These are phyloP conservation scores for Rhabdomys pumilio DNA, from an alignment of 2,797 vertebrate species.

Conservation along the genomic window DNA sequence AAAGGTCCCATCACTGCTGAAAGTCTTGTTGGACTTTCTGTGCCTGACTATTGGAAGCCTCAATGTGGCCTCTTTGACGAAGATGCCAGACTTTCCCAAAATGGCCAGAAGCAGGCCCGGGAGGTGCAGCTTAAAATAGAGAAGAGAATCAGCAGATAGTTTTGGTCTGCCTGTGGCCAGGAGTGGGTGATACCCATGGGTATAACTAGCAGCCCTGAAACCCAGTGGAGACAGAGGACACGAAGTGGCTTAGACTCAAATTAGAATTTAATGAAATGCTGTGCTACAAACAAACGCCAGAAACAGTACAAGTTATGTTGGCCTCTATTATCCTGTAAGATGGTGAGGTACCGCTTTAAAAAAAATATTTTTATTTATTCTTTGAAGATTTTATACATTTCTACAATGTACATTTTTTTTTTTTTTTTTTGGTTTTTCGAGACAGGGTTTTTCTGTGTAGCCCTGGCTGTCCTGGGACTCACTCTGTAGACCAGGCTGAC, in stretches of 20 bases:
- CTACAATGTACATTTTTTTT: background rate
- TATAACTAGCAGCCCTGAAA: constrained; percentile 15
- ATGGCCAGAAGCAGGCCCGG: constrained; percentile 59
- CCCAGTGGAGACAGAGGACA: background rate
- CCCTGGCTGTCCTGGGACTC: no score
- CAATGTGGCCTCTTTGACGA: background rate
- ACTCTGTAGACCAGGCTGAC: no score
- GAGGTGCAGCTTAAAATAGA: constrained; percentile 76
- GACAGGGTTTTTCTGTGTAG: no score
- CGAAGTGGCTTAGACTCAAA: background rate
- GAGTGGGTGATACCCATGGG: constrained; percentile 34
- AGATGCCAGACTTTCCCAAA: constrained; percentile 60
- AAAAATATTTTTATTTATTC: background rate
- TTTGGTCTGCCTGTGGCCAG: constrained; percentile 56
- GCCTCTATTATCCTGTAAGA: background rate
- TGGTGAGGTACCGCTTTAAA: background rate
- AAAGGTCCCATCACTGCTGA: background rate
- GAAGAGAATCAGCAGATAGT: background rate
- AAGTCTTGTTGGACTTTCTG: background rate
- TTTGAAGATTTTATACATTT: background rate
- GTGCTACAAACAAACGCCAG: background rate
- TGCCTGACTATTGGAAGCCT: background rate
- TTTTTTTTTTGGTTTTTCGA: no score
- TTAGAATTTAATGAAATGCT: background rate
- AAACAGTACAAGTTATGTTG: background rate